Evolutionary conservation across 2,888 invertebrate species (phyloP).

Genomic region (Melikaiella ostensackeni): DNA sequence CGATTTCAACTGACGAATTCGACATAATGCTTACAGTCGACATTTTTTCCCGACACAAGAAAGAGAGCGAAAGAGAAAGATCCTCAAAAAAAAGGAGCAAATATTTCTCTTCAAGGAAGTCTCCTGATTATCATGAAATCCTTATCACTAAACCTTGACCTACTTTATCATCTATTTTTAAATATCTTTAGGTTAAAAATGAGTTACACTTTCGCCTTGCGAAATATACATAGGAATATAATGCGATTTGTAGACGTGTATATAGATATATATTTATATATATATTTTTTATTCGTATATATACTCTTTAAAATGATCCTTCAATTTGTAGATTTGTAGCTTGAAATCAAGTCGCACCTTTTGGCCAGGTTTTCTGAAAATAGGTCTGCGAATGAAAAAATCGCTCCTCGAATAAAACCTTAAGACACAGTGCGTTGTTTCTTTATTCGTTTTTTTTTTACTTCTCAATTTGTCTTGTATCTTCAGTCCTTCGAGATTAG

Average conservation of each 20-base stretch:
- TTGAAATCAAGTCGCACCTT: slow-evolving; percentile 14
- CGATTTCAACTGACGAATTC: slow-evolving; percentile 76
- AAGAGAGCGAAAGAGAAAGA: slow-evolving; percentile 8
- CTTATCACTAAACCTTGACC: neutral
- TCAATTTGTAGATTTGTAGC: slow-evolving; percentile 41
- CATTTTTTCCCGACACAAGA: slow-evolving; percentile 60
- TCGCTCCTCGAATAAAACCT: slow-evolving; percentile 44
- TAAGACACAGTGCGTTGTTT: slow-evolving; percentile 64
- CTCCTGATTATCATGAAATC: slow-evolving; percentile 10
- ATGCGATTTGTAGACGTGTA: slow-evolving; percentile 43
- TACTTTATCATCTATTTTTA: neutral
- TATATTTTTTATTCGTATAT: slow-evolving; percentile 44
- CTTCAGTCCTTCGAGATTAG: slow-evolving; percentile 35
- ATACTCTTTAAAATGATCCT: slow-evolving; percentile 46
- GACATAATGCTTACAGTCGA: slow-evolving; percentile 75
- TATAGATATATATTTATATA: slow-evolving; percentile 51
- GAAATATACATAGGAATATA: slow-evolving; percentile 31
- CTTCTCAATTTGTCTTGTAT: slow-evolving; percentile 21
- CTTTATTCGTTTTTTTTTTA: slow-evolving; percentile 46
- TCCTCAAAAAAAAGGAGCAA: slow-evolving; percentile 8
- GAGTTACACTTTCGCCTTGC: neutral
- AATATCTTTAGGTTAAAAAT: slow-evolving; percentile 1
- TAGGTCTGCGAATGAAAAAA: slow-evolving; percentile 13
- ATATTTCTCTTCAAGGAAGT: neutral
- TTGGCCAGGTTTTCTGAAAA: slow-evolving; percentile 4